Base-by-base conservation (phyloP, 2,888 invertebrate species). In the Brachyopa scutellaris region DNA sequence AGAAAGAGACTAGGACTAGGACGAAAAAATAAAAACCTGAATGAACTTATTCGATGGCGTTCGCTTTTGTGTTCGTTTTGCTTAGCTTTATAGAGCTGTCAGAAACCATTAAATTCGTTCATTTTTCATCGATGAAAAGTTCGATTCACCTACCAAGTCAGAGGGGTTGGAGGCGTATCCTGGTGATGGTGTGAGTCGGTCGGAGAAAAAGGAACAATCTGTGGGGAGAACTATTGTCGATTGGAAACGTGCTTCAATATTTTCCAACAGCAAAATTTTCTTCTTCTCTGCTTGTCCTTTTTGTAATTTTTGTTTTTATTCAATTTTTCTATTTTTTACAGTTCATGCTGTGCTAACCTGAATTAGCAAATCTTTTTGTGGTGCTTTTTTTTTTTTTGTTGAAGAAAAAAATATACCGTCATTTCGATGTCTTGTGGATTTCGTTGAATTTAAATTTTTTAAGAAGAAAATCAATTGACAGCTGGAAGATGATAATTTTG, bases 51-150 rank as follows among this genome's bases (percentile, higher is more conserved):
- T 51, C 57, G 40, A 72, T 72, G 64, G 53, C 53, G 29, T 47
- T 80, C 62, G 80, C 64, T 64, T 76, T 76, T 69, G 61, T 76
- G 49, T 80, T 69, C 69, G 76, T 76, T 80, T 80, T 80, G 80
- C 69, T 76, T 76, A 76, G 80, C 76, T 33, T 76, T 64, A 80
- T 80, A 64, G 62, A 80, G 57, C 80, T 80, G 80, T 80, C 80
- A 80, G 69, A 62, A 80, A 57, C 76, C 76, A 80, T 80, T 69
- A 76, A 69, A 69, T 51, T 51, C 49, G 69, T 76, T 76, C 80
- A 80, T 80, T 80, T 80, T 80, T 80, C 80, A 80, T 80, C 69
- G 74, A 76, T 76, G 69, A 42, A 76, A 70, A 76, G 76, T 76
- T 80, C 69, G 69, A 80, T 80, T 80, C 69, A 76, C 66, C n/a